A percentile compares a stretch with the other conserved stretches of the same genome.
Conservation (phyloP, 2,113 vertebrate genomes). For the Gallinago paraguaiae region DNA sequence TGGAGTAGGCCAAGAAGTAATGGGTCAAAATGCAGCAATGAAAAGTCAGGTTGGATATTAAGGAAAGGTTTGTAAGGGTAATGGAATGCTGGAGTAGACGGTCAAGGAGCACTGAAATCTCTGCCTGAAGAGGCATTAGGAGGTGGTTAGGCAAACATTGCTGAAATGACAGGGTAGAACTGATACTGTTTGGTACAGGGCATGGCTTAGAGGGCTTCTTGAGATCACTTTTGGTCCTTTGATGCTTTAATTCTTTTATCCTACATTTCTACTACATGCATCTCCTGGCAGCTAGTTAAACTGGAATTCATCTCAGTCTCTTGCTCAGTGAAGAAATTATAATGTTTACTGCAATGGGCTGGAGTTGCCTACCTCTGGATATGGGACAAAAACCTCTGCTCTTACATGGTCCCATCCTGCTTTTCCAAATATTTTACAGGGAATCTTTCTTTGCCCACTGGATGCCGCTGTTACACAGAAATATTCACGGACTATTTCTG, state of each 20-base stretch:
- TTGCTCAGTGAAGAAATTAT: neutral
- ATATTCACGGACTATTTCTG: rapidly evolving
- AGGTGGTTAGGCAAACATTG: neutral
- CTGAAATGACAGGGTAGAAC: neutral
- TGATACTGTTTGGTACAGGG: neutral
- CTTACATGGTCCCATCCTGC: rapidly evolving
- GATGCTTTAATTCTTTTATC: neutral
- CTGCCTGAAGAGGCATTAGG: neutral
- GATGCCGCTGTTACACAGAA: slow-evolving; percentile 48
- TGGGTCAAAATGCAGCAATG: neutral
- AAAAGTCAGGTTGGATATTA: neutral
- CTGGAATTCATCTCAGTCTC: neutral
- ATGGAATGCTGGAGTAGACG: neutral
- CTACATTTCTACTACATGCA: neutral
- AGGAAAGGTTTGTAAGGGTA: neutral
- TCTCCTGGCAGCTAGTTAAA: neutral
- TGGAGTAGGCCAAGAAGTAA: neutral
- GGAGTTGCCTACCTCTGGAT: neutral
- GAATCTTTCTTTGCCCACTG: neutral
- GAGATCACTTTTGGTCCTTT: neutral
- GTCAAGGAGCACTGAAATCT: neutral
- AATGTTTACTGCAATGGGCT: neutral
- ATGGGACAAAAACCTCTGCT: neutral
- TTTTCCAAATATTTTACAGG: neutral
- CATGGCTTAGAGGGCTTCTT: neutral